Conservation (phyloP, 2,113 vertebrate species). For the Lutjanus erythropterus region DNA sequence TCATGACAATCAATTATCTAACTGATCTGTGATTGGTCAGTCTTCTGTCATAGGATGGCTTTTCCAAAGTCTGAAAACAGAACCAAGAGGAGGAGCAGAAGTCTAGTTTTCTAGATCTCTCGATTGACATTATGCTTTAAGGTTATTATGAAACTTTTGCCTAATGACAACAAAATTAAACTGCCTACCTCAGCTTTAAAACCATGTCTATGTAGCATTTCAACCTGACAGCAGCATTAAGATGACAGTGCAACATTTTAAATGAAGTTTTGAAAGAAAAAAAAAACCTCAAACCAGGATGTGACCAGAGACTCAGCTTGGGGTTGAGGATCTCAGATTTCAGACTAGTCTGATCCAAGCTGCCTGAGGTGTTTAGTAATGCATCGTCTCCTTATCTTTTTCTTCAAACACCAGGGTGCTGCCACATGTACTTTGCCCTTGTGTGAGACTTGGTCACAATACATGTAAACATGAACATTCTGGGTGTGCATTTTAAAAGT, state of each 20-base stretch:
- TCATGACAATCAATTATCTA: too few species aligned
- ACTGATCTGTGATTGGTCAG: too few species aligned
- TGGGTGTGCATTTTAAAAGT: neutral
- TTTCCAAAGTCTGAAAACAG: too few species aligned
- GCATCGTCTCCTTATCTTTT: slow-evolving; percentile 15
- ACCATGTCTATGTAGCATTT: too few species aligned
- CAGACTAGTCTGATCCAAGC: neutral
- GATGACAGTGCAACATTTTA: neutral
- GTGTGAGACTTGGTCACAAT: neutral
- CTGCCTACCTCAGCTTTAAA: too few species aligned
- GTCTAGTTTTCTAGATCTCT: too few species aligned
- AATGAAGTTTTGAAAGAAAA: neutral
- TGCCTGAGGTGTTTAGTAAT: neutral
- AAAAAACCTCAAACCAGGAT: neutral
- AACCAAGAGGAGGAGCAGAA: too few species aligned
- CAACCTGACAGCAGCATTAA: too few species aligned
- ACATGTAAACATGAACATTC: neutral
- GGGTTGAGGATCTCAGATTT: neutral
- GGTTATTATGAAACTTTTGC: too few species aligned
- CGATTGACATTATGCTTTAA: too few species aligned
- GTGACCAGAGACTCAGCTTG: neutral
- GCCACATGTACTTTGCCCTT: slow-evolving; percentile 12
- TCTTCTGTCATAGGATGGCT: too few species aligned
- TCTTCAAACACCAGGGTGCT: neutral
- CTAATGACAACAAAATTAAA: too few species aligned